phyloP scores from a whole-genome alignment of 2,113 vertebrate species.

The Hydrolagus affinis region DNA sequence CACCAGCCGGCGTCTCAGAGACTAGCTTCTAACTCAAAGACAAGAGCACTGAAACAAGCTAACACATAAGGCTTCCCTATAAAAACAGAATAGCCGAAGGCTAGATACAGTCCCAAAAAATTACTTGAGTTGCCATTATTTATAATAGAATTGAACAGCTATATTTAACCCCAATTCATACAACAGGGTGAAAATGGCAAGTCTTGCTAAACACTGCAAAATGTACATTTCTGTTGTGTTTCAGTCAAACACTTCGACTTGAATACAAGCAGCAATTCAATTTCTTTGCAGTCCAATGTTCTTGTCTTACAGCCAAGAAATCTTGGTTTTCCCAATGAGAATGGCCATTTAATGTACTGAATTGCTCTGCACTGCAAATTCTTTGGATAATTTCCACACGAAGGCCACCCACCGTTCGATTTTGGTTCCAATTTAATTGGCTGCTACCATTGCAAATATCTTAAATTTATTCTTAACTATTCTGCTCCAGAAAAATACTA shows the following conservation, averaged over 20 bases:
- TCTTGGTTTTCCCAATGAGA: not conserved
- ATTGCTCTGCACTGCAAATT: not conserved
- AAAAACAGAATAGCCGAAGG: too few relatives aligned
- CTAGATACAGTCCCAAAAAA: too few relatives aligned
- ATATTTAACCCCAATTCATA: conserved; percentile 2
- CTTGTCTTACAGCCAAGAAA: not conserved
- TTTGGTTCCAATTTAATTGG: not conserved
- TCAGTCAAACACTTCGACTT: not conserved
- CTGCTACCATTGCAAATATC: not conserved
- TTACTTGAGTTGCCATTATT: too few relatives aligned
- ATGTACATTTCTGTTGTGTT: not conserved
- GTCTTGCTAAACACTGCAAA: not conserved
- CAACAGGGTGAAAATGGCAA: not conserved
- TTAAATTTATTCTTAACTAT: too few relatives aligned
- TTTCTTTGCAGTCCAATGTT: not conserved
- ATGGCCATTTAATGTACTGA: conserved; percentile 10
- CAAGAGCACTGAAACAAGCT: too few relatives aligned
- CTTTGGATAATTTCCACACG: not conserved
- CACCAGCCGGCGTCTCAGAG: too few relatives aligned
- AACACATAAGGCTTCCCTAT: too few relatives aligned
- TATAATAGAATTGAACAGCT: not conserved
- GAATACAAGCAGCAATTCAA: not conserved
- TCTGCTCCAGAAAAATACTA: too few relatives aligned
- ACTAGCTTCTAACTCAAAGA: too few relatives aligned
- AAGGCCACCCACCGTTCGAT: conserved; percentile 17